Conservation (phyloP, 2,888 invertebrate species). For the Eristalinus sepulchralis region DNA sequence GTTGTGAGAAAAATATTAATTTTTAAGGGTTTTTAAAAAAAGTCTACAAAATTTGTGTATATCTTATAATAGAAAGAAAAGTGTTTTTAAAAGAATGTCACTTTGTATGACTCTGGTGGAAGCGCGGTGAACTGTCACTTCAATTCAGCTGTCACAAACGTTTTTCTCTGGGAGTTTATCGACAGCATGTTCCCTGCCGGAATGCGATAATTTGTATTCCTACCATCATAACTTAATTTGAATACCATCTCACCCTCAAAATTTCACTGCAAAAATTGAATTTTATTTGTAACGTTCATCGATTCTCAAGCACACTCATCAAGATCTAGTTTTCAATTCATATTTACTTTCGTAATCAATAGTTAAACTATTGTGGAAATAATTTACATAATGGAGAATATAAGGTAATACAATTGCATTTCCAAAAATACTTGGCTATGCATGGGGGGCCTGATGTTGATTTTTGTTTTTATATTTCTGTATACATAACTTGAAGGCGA, state of each 20-base stretch:
- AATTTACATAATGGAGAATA: conserved; percentile 68
- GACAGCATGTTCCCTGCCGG: conserved; percentile 51
- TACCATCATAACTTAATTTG: conserved; percentile 73
- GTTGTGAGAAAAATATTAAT: too few relatives aligned
- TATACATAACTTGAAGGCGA: conserved; percentile 1
- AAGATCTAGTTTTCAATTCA: neutral
- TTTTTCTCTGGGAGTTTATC: conserved; percentile 7
- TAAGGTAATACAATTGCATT: conserved; percentile 55
- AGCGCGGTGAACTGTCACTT: conserved; percentile 21
- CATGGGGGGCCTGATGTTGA: neutral
- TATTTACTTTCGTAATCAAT: neutral
- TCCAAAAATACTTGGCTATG: conserved; percentile 18
- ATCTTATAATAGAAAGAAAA: too few relatives aligned
- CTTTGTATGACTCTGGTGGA: neutral
- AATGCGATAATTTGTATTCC: conserved; percentile 73
- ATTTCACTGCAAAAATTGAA: neutral
- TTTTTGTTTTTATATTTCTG: neutral
- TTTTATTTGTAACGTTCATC: neutral
- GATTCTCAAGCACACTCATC: neutral
- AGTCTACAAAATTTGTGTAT: neutral
- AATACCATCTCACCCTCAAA: conserved; percentile 48
- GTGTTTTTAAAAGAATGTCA: too few relatives aligned
- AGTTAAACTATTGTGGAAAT: neutral
- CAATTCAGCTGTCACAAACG: conserved; percentile 21
- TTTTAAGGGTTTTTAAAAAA: neutral